Base-by-base conservation (phyloP, 2,888 invertebrate species). In the Drosophila putrida region DNA sequence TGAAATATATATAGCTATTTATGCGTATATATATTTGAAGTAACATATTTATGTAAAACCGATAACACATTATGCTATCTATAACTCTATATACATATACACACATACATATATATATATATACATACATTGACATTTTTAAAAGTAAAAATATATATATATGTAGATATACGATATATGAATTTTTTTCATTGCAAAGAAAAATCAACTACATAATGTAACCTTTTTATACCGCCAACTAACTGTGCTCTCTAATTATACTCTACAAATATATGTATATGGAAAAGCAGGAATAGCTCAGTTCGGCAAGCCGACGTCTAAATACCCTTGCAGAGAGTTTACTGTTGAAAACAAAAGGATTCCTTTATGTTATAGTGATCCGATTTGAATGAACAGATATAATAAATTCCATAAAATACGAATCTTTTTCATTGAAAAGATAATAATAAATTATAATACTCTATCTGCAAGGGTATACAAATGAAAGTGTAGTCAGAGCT, bases 221-320 rank as follows among this genome's bases (percentile, higher is more conserved):
- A 68, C 78, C 84, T 74, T 87, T 88, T 88, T 79, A 85, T 85
- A 85, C 89, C 85, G 87, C 89, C 85, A 88, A 85, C 71, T 86
- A 86, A 88, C 89, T 85, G 89, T 85, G 89, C 85, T 85, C 85
- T 88, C 57, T 71, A 54, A 44, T 31, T 64, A 80, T 72, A 67
- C 10, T 49, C 8, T 51, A 60, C 43, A 80, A 55, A 63, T 59
- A 71, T 46, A 63, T 68, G 59, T 27, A 63, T 41, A 43, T 39
- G 27, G 20, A 41, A 1, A 43, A 13, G 11, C 13, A 25, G 13
- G 8, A 25, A 25, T 6, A 35, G n/a, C 5, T 10, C 0, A 4
- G 20, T 25, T 43, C 54, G 54, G 54, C 25, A 6, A 35, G 54
- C 54, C 54, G 54, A 43, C 8, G 41, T 25, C 9, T 2, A 35